Base-by-base conservation (phyloP, 2,113 vertebrate species). In the Notothenia rossii region DNA sequence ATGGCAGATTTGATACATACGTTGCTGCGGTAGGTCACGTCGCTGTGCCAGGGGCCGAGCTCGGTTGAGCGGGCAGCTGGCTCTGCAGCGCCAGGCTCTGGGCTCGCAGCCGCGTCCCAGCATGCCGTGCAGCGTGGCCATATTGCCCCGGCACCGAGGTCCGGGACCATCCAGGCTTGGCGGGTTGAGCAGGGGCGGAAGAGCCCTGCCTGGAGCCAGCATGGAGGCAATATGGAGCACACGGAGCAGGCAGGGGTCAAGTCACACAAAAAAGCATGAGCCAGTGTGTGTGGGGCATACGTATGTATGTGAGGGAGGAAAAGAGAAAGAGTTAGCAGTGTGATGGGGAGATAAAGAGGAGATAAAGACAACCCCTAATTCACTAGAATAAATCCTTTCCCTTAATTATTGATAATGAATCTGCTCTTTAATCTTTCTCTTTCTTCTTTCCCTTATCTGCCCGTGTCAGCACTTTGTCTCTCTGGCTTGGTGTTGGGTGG, bases 341-440 rank as follows among this genome's bases (percentile, higher is more conserved):
- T 56, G 78, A 88, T 89, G 49, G 58, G 68, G 82, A 92, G 91
- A 92, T 92, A 89, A 88, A 93, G 82, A 80, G 75, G 59, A 90
- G 87, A 93, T 91, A 89, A 92, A 90, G 88, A 91, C 87, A 89
- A 87, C 86, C 87, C 78, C 83, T 89, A 88, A 92, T 91, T 93
- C 91, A 93, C 94, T 94, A 91, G 84, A 90, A 93, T 93, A 93
- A 93, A 93, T 93, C 89, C 87, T 90, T 92, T 86, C 83, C 88
- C 91, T 94, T 94, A 93, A 94, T 95, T 94, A 94, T 94, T 94
- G 86, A 94, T 93, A 93, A 93, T 93, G 86, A 93, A 93, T 93
- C 90, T 89, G 80, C 82, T 91, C 90, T 94, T 93, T 93, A 91
- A 93, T 94, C 92, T 92, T 86, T 81, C 87, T 78, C 84, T 89